Conservation (phyloP, 1,140 invertebrate genomes). For the Ctenoplectra terminalis region DNA sequence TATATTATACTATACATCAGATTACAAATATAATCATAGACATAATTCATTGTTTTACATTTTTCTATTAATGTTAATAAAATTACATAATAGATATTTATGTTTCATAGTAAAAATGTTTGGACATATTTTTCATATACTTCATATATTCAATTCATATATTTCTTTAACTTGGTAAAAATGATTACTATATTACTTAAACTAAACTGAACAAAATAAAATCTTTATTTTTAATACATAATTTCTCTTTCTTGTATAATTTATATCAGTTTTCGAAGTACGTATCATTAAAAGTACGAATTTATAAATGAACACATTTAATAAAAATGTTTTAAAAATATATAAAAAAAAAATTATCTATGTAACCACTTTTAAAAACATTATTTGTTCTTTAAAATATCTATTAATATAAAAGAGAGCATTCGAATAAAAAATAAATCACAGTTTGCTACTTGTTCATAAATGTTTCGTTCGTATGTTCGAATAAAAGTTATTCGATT, state of each 20-base stretch:
- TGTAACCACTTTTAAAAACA: background rate
- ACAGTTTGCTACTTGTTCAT: conserved; percentile 12
- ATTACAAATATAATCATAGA: conserved; percentile 61
- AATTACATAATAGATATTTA: conserved; percentile 31
- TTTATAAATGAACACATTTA: conserved; percentile 5
- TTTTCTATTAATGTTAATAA: conserved; percentile 17
- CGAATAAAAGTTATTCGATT: conserved; percentile 13
- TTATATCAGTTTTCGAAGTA: background rate
- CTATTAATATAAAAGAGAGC: conserved; percentile 19
- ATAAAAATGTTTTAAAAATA: background rate
- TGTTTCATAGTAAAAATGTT: conserved; percentile 21
- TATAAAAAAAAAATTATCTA: background rate
- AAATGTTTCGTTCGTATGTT: background rate
- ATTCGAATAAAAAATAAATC: conserved; percentile 33
- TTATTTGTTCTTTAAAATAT: conserved; percentile 9
- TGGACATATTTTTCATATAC: conserved; percentile 57
- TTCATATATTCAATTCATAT: conserved; percentile 34
- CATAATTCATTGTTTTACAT: conserved; percentile 36
- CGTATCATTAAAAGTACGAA: too few species aligned
- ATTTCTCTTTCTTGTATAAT: background rate
- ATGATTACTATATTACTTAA: conserved; percentile 17
- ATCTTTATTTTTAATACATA: background rate
- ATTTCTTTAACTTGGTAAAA: conserved; percentile 28
- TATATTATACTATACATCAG: conserved; percentile 58
- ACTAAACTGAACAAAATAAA: conserved; percentile 22